phyloP scores from a whole-genome alignment of 2,888 invertebrate genomes.

The Andrena trimmerana region DNA sequence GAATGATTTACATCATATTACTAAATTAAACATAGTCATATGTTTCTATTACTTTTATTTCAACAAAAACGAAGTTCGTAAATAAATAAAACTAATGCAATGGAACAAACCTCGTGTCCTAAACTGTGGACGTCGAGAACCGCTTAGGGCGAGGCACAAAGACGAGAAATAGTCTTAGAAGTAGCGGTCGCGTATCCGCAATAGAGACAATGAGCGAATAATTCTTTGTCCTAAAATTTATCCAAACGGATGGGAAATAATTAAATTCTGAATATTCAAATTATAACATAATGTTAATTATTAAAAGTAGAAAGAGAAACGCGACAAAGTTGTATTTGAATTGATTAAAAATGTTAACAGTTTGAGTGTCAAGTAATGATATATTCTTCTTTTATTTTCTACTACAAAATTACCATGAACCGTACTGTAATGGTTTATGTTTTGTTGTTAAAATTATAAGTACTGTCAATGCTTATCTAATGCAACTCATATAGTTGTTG shows the following conservation, averaged over 20 bases:
- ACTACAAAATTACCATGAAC: not conserved
- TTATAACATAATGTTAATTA: not conserved
- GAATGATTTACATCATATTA: slow-evolving; percentile 27
- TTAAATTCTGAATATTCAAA: not conserved
- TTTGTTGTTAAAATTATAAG: not conserved
- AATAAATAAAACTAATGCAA: not conserved
- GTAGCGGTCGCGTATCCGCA: slow-evolving; percentile 7
- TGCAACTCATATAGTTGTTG: not conserved
- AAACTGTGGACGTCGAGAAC: slow-evolving; percentile 15
- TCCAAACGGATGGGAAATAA: not conserved
- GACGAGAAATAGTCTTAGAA: slow-evolving; percentile 13
- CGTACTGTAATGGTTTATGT: not conserved
- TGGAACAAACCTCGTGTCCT: slow-evolving; percentile 37
- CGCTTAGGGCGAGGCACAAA: slow-evolving; percentile 15
- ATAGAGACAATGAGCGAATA: slow-evolving; percentile 6
- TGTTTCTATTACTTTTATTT: not conserved
- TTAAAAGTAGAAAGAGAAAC: not conserved
- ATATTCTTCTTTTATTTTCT: not conserved
- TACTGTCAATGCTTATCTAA: not conserved
- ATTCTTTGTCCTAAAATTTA: slow-evolving; percentile 36
- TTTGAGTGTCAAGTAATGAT: not conserved
- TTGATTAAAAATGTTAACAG: not conserved
- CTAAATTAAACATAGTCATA: not conserved
- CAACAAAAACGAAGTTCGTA: not conserved
- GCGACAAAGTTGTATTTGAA: not conserved